Base-by-base conservation (phyloP, 2,113 vertebrate species). In the Heptranchias perlo region DNA sequence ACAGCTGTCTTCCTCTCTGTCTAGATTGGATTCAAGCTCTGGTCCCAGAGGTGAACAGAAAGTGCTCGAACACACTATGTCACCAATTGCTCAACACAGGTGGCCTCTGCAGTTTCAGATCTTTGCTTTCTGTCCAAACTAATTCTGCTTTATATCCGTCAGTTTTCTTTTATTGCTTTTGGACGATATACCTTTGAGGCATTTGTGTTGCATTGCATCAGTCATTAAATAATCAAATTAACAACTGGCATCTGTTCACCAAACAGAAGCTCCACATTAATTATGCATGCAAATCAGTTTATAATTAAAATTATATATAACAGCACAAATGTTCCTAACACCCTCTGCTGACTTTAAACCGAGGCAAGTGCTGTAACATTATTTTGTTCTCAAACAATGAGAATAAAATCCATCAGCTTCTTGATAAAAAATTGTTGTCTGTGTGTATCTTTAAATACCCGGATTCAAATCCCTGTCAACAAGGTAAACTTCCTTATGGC, bases 271-370 rank as follows among this genome's bases (percentile, higher is more conserved):
- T 95, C n/a, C 5, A 16, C 44, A 95, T 95, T 69, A 95, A 95
- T 95, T 69, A 69, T 95, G 94, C 94, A 95, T 95, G 65, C 94
- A 95, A 95, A 95, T 95, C 94, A 95, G 94, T 95, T 95, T 67
- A 69, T 95, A 95, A 69, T 49, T 95, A 94, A 94, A 94, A 95
- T 95, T 67, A 52, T 95, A 69, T 69, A 73, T 47, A 69, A 35
- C 92, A 44, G 25, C 65, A 95, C 94, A 95, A 95, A 52, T 49
- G 64, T 52, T 95, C 94, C 94, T 39, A 95, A 95, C 65, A 69
- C 28, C 64, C 94, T 95, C 94, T 95, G 94, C 64, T 95, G 64
- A 69, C 64, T 95, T 95, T 62, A 67, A 69, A 25, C 65, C 31
- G 61, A 94, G 0, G 61, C 64, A 94, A 94, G n/a, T 65, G 62